Conservation (phyloP, 2,113 vertebrate species). For the Callocephalon fimbriatum region DNA sequence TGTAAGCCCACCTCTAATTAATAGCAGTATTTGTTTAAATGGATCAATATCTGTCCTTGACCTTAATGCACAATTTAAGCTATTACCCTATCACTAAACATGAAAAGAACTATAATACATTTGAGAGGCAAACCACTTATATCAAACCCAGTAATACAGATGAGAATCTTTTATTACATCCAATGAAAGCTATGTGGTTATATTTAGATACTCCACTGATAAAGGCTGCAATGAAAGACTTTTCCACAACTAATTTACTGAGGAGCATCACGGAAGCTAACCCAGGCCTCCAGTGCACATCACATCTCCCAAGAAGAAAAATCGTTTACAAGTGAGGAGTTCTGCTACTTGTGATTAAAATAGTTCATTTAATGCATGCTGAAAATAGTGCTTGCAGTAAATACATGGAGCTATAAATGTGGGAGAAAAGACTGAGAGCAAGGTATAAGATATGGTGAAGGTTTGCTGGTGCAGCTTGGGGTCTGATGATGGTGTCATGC, state of each 20-base stretch:
- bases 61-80: conserved; percentile 48
- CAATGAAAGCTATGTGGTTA: conserved; percentile 15
- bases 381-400: not conserved
- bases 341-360: not conserved
- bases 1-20: conserved; percentile 69
- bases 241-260: not conserved
- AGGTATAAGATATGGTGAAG: not conserved
- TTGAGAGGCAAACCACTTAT: conserved; percentile 59
- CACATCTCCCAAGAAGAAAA: not conserved
- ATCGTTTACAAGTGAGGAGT: not conserved
- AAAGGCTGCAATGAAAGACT: not conserved
- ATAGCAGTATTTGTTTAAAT: conserved; percentile 64
- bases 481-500: not conserved
- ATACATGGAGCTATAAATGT: not conserved
- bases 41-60: conserved; percentile 65
- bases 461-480: not conserved
- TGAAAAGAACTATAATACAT: conserved; percentile 40
- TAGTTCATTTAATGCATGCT: not conserved
- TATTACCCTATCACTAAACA: conserved; percentile 47
- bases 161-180: conserved; percentile 24
- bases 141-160: conserved; percentile 26
- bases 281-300: not conserved
- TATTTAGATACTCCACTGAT: conserved; percentile 5
- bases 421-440: not conserved
- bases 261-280: not conserved